phyloP scores from a whole-genome alignment of 1,140 invertebrate species.

The Probaryconus sp. region DNA sequence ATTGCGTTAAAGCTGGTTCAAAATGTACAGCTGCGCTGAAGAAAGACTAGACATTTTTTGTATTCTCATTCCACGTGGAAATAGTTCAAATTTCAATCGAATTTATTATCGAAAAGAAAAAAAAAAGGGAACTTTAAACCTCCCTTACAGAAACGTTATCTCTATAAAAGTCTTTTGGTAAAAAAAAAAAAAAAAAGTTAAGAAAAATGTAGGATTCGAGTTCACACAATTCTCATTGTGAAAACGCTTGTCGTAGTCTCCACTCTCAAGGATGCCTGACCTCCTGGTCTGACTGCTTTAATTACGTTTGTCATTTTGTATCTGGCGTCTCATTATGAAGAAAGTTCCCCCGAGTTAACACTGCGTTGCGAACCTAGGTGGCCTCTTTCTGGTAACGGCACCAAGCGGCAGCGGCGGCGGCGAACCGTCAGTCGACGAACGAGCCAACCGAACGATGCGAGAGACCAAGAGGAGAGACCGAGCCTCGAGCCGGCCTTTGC shows the following conservation, averaged over 20 bases:
- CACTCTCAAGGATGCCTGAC: slow-evolving; percentile 63
- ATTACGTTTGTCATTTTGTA: slow-evolving; percentile 76
- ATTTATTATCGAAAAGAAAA: no score
- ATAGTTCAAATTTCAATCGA: no score
- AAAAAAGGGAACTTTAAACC: no score
- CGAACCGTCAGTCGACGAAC: slow-evolving; percentile 62
- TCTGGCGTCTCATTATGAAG: slow-evolving; percentile 74
- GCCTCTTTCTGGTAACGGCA: slow-evolving; percentile 76
- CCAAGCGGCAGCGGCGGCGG: no score
- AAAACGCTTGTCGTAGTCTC: slow-evolving; percentile 49
- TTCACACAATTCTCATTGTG: slow-evolving; percentile 68
- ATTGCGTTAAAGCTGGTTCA: no score
- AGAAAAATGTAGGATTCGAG: slow-evolving; percentile 57
- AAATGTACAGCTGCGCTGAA: no score
- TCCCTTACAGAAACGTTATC: no score
- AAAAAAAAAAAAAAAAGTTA: slow-evolving; percentile 43
- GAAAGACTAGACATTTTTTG: no score
- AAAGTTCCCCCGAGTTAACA: slow-evolving; percentile 71
- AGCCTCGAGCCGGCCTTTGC: slow-evolving; percentile 44
- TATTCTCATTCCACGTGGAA: no score
- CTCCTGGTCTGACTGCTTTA: slow-evolving; percentile 69
- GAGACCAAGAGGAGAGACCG: slow-evolving; percentile 38
- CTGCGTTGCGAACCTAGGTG: slow-evolving; percentile 71
- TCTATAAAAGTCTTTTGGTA: no score
- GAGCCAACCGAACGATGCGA: slow-evolving; percentile 67